phyloP scores from a whole-genome alignment of 2,888 invertebrate genomes.

The Abscondita cerata region DNA sequence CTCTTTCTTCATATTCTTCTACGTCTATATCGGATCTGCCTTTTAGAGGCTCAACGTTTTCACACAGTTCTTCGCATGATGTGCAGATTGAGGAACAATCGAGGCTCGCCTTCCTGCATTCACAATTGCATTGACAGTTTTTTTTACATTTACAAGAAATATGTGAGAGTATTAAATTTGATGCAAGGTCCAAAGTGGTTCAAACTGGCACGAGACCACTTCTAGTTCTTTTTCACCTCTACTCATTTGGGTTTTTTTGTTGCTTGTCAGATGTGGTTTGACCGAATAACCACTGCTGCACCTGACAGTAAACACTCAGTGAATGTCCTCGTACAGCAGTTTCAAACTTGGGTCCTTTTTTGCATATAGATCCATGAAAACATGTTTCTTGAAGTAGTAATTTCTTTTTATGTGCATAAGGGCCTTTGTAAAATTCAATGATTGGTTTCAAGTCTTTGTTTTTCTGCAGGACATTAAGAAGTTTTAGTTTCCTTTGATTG shows the following conservation, averaged over 20 bases:
- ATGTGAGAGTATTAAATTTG: constrained; percentile 17
- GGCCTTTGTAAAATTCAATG: no score
- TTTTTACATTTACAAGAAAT: constrained; percentile 21
- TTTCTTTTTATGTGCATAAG: no score
- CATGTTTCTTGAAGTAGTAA: no score
- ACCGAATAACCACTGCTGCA: constrained; percentile 10
- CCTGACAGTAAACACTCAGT: constrained; percentile 23
- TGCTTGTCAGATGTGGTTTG: constrained; percentile 19
- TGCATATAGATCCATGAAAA: no score
- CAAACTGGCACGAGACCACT: constrained; percentile 26
- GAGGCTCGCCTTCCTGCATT: constrained; percentile 10
- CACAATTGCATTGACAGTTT: constrained; percentile 11
- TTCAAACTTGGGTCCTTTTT: constrained; percentile 13
- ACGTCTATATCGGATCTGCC: no score
- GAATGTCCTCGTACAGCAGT: constrained; percentile 27
- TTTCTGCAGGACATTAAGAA: no score
- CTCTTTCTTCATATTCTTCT: constrained; percentile 3
- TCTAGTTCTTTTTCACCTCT: constrained; percentile 19
- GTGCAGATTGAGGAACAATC: constrained; percentile 13
- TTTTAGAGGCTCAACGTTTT: constrained; percentile 14
- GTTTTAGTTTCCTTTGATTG: no score
- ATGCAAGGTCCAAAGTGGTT: constrained; percentile 27
- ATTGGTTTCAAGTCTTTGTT: no score
- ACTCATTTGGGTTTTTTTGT: constrained; percentile 21
- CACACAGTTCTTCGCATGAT: constrained; percentile 18